These are phyloP conservation scores for Diplodus puntazzo DNA, from an alignment of 2,797 vertebrate genomes.

Conservation along the genomic window DNA sequence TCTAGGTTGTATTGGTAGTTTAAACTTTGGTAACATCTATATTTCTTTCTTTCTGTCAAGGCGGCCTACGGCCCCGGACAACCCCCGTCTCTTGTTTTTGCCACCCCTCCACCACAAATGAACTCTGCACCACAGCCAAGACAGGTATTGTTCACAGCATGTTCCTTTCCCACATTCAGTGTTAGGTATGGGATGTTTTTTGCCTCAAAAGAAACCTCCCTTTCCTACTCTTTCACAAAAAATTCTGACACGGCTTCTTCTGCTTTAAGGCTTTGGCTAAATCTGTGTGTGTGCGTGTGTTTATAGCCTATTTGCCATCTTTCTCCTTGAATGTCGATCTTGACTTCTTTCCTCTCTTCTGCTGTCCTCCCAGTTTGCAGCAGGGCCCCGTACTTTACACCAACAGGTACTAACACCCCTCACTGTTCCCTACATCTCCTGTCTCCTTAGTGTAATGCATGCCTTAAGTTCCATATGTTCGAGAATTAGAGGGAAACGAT, in stretches of 20 bases:
- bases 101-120: conserved; percentile 94
- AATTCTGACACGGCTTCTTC: conserved; percentile 46
- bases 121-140: conserved; percentile 96
- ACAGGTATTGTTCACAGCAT: conserved; percentile 87
- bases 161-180: conserved; percentile 5
- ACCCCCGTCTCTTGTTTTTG: conserved; percentile 94
- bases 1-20: background rate
- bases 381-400: conserved; percentile 94
- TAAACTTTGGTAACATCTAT: background rate
- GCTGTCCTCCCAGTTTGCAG: conserved; percentile 91
- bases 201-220: conserved; percentile 4
- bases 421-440: conserved; percentile 49
- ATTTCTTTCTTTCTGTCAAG: conserved; percentile 70
- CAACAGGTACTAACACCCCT: conserved; percentile 92
- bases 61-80: conserved; percentile 94
- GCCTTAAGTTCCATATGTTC: conserved; percentile 34
- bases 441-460: conserved; percentile 59
- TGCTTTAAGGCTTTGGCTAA: conserved; percentile 62
- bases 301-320: conserved; percentile 42
- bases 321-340: conserved; percentile 71
- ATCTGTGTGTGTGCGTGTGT: conserved; percentile 25
- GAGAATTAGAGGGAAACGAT: conserved; percentile 8
- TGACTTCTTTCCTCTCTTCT: conserved; percentile 83
- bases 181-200: conserved; percentile 15
- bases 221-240: conserved; percentile 33